phyloP scores from a whole-genome alignment of 2,113 vertebrate genomes.

The Macheiramphus alcinus region DNA sequence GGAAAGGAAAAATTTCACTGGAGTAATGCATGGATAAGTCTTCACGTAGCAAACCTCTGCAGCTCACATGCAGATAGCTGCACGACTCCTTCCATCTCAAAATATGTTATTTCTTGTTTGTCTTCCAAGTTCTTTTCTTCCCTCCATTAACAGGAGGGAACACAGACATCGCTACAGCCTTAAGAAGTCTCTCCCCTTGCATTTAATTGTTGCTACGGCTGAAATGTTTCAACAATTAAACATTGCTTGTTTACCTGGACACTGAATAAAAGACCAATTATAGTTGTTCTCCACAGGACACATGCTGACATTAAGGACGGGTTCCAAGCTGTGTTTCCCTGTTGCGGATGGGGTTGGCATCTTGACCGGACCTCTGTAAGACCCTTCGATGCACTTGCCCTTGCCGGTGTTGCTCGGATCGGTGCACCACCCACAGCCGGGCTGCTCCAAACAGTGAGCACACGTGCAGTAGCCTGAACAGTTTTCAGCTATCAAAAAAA shows the following conservation, averaged over 20 bases:
- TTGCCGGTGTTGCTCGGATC: constrained; percentile 93
- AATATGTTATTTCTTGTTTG: too few species aligned
- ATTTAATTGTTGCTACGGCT: accelerated
- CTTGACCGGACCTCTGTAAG: constrained; percentile 87
- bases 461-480: constrained; percentile 96
- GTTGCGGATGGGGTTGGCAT: constrained; percentile 60
- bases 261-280: constrained; percentile 97
- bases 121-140: not conserved
- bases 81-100: not conserved
- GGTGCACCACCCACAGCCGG: constrained; percentile 95
- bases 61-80: not conserved
- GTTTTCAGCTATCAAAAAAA: constrained; percentile 83
- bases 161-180: not conserved
- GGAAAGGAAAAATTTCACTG: not conserved
- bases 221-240: accelerated
- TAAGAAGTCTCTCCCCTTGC: not conserved
- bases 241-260: constrained; percentile 77
- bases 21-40: not conserved
- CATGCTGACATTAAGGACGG: constrained; percentile 87
- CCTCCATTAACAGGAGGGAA: not conserved
- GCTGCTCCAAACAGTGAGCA: constrained; percentile 91
- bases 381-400: constrained; percentile 92
- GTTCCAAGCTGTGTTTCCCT: constrained; percentile 74
- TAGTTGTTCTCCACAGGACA: constrained; percentile 82
- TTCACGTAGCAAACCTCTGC: not conserved